Percentiles rank a stretch among this genome's conserved stretches.
Conservation (phyloP, 2,797 vertebrate species). For the Manis crassicaudata region DNA sequence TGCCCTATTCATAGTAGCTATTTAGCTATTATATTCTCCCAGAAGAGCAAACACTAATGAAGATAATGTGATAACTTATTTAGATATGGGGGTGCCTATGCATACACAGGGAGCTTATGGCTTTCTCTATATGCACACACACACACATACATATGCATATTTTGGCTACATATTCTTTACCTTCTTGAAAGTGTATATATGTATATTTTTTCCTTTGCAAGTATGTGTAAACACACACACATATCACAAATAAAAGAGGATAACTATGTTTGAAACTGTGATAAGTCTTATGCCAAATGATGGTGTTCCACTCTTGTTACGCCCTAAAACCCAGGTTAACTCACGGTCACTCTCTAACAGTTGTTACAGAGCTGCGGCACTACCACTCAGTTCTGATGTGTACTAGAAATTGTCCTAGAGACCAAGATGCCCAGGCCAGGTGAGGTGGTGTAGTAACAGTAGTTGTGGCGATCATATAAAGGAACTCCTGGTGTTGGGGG, state of each 20-base stretch:
- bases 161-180: not conserved
- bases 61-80: not conserved
- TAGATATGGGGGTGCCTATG: not conserved
- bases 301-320: not conserved
- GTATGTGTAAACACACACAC: not conserved
- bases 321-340: not conserved
- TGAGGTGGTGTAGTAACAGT: not conserved
- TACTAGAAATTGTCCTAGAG: not conserved
- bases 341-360: not conserved
- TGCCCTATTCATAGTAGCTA: not conserved
- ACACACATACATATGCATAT: not conserved
- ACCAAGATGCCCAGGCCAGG: not conserved
- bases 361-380: not conserved
- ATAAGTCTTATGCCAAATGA: not conserved
- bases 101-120: not conserved
- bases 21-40: constrained; percentile 24
- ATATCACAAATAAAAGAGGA: not conserved
- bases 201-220: not conserved
- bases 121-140: not conserved
- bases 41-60: not conserved
- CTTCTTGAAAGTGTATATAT: not conserved
- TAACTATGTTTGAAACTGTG: not conserved
- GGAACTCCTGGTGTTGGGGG: not conserved
- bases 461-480: not conserved
- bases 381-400: not conserved